Evolutionary conservation across 2,797 vertebrate genomes (phyloP).

Genomic region (Lates japonicus): DNA sequence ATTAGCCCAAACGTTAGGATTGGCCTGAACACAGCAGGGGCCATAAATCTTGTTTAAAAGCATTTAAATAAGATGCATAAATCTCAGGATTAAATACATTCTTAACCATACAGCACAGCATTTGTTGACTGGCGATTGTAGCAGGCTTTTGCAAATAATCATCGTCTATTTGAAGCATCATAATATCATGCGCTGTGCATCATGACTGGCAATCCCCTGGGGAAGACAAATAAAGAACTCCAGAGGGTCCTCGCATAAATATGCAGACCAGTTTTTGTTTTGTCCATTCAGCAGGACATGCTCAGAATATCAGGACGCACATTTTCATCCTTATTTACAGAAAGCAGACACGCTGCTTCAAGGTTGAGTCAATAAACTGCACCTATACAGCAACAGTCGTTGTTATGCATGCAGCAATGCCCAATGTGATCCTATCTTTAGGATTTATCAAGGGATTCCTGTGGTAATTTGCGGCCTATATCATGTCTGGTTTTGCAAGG

Average conservation of each 20-base stretch:
- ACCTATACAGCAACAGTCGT: slow-evolving; percentile 22
- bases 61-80: slow-evolving; percentile 67
- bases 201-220: slow-evolving; percentile 32
- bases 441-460: slow-evolving; percentile 41
- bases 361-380: slow-evolving; percentile 48
- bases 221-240: slow-evolving; percentile 37
- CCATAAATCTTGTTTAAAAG: slow-evolving; percentile 66
- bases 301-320: slow-evolving; percentile 10
- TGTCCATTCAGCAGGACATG: slow-evolving; percentile 32
- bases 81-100: slow-evolving; percentile 70
- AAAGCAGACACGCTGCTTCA: slow-evolving; percentile 33
- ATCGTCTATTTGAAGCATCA: slow-evolving; percentile 48
- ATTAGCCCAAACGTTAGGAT: slow-evolving; percentile 64
- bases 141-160: slow-evolving; percentile 50
- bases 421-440: slow-evolving; percentile 36
- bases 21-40: slow-evolving; percentile 45
- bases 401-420: slow-evolving; percentile 49
- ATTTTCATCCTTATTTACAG: slow-evolving; percentile 32
- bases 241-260: slow-evolving; percentile 25
- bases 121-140: slow-evolving; percentile 45
- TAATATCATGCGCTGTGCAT: slow-evolving; percentile 38
- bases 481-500: slow-evolving; percentile 41
- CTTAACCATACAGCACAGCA: slow-evolving; percentile 45
- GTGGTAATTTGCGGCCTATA: slow-evolving; percentile 41
- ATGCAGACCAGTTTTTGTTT: slow-evolving; percentile 35